Evolutionary conservation across 2,113 vertebrate genomes (phyloP), one percentile per base, ranked within the genome.

Genomic region (Misgurnus mizolepis): DNA sequence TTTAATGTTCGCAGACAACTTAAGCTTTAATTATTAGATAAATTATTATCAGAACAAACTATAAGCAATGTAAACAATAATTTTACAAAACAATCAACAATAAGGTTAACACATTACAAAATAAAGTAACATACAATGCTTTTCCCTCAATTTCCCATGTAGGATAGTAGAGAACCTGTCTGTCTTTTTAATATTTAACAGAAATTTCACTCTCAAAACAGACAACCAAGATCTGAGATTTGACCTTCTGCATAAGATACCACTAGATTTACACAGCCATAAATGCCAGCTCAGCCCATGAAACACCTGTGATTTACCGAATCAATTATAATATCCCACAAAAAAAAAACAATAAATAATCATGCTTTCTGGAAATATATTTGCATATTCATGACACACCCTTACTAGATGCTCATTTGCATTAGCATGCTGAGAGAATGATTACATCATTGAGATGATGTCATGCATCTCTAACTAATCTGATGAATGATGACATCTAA

Each of bases 381-480:
- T 67, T 76, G 64, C 79, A 84, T 84, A 81, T 75, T 81, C 69
- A 78, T 84, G 79, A 76, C 73, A 68, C 50, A 76, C 58, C 22
- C n/a, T 69, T 80, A 76, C 78, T 53, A 49, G 75, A 66, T 75
- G 64, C 79, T 79, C 61, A 81, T 84, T 80, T 79, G 64, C 79
- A 84, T 84, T 27, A 73, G 68, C 67, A 81, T 40, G 39, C 39
- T 65, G 11, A 45, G 45, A 79, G 80, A 75, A 58, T 79, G 49
- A 84, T 50, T 40, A 67, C 58, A 69, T 75, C 65, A 53, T 43
- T 77, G 67, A 49, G 17, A 75, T 84, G 83, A 84, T 65, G 53
- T 81, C 83, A 84, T 79, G 53, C 56, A 34, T 15, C 50, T 69
- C 64, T 84, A 27, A 67, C 6, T 45, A 78, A 10, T 7, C 18